Base-by-base conservation (phyloP, 1,140 invertebrate species). In the Spodoptera litura region DNA sequence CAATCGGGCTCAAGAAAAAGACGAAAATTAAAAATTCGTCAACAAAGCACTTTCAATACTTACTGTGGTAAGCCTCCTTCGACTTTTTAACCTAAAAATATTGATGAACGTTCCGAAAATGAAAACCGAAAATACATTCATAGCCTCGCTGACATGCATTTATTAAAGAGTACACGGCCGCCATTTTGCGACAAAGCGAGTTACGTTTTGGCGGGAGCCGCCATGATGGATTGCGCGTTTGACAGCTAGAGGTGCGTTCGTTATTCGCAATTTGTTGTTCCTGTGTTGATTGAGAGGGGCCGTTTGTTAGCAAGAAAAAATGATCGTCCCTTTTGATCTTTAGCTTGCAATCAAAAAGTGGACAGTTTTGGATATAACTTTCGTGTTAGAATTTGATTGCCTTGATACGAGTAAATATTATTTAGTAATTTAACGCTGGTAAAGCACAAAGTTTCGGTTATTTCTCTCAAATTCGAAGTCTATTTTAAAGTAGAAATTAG, bases 151-250 rank as follows among this genome's bases (percentile, higher is more conserved):
- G 51, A 56, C 68, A 20, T 25, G 49, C 27, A 72, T 72, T 72
- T 72, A 72, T 72, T 72, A 56, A 31, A 72, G 25, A 35, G 25
- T 31, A 55, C 68, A 38, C 25, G 51, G 38, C 68, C 38, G 53
- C 27, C 53, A 35, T 72, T 55, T 56, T 56, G 51, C 49, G 79
- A 88, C 83, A 82, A 84, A 86, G 81, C 80, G 75, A 79, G 79
- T 84, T 85, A 84, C 83, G 85, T 88, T 86, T 87, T 84, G 81
- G 83, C 83, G 76, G 70, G 77, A 59, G 73, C 74, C 77, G 83
- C 71, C 83, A 86, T 82, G 85, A 88, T 85, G 74, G 83, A 86
- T 86, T 61, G 81, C 51, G 59, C 68, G 31, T 78, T 79, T 86
- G 85, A 88, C 85, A 88, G 82, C 81, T 86, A 82, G 85, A 75